Conservation (phyloP, 1,140 invertebrate species). For the Drosophila grimshawi region DNA sequence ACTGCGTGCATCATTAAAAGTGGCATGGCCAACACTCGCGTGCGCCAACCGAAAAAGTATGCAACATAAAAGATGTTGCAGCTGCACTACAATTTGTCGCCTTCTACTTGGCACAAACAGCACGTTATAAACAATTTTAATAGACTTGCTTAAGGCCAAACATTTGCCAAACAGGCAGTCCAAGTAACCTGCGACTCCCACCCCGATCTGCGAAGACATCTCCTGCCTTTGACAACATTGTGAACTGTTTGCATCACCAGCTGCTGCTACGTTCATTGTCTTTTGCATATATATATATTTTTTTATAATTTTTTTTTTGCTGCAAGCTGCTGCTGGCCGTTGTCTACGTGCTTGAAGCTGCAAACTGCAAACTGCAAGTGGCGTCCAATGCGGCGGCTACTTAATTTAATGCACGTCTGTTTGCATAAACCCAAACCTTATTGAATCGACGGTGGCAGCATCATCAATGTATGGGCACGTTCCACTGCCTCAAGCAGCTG, state of each 20-base stretch:
- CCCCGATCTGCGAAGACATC: too few relatives aligned
- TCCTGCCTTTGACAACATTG: slow-evolving; percentile 54
- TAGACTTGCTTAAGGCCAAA: slow-evolving; percentile 80
- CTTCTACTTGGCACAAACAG: slow-evolving; percentile 10
- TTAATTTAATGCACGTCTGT: slow-evolving; percentile 82
- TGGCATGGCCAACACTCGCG: slow-evolving; percentile 55
- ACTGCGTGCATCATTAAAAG: slow-evolving; percentile 74
- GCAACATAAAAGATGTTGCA: slow-evolving; percentile 66
- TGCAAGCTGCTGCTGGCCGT: slow-evolving; percentile 16
- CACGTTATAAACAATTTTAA: slow-evolving; percentile 78
- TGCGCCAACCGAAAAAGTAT: slow-evolving; percentile 40
- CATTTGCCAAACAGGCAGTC: slow-evolving; percentile 49
- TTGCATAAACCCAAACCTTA: slow-evolving; percentile 81
- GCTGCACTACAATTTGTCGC: slow-evolving; percentile 37
- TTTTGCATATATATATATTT: slow-evolving; percentile 58
- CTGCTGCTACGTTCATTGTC: slow-evolving; percentile 61
- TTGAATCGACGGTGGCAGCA: slow-evolving; percentile 64
- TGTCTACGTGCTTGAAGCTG: slow-evolving; percentile 65
- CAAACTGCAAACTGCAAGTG: slow-evolving; percentile 51
- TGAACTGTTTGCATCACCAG: slow-evolving; percentile 41
- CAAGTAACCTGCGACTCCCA: background rate
- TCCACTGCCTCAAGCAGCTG: slow-evolving; percentile 48
- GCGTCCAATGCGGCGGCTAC: slow-evolving; percentile 68
- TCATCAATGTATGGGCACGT: slow-evolving; percentile 82
- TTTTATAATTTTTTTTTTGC: slow-evolving; percentile 30